phyloP scores from a whole-genome alignment of 1,140 invertebrate species.

The Microplitis mediator region DNA sequence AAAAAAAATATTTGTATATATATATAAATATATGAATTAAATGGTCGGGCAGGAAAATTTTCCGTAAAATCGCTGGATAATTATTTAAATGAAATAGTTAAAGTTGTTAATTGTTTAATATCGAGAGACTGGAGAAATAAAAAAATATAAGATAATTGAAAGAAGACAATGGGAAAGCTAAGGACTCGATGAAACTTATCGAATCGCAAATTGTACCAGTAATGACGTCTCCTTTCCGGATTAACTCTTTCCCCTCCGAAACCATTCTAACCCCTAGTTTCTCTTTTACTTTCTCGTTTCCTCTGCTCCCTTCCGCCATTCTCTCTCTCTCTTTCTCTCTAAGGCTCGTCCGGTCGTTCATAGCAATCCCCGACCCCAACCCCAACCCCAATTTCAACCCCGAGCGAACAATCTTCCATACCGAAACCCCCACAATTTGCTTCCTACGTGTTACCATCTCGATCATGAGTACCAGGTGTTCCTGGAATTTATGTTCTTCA shows the following conservation, averaged over 20 bases:
- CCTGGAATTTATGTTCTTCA: not conserved
- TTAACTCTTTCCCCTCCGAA: not conserved
- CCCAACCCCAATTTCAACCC: no score
- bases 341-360: no score
- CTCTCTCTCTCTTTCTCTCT: no score
- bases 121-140: not conserved
- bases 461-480: conserved; percentile 3
- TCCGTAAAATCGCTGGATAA: not conserved
- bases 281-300: no score
- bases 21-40: no score
- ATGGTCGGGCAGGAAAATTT: no score
- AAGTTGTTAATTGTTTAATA: not conserved
- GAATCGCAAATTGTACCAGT: conserved; percentile 3
- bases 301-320: no score
- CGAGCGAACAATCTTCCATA: no score
- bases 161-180: not conserved
- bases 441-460: not conserved
- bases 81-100: not conserved
- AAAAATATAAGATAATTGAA: not conserved
- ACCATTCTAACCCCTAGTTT: no score
- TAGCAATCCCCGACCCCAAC: no score
- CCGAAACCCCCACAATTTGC: not conserved
- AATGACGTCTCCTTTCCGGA: conserved; percentile 1
- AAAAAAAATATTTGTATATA: no score
- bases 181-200: conserved; percentile 1